Base-by-base conservation (phyloP, 2,888 invertebrate species). In the Exocentrus adspersus region DNA sequence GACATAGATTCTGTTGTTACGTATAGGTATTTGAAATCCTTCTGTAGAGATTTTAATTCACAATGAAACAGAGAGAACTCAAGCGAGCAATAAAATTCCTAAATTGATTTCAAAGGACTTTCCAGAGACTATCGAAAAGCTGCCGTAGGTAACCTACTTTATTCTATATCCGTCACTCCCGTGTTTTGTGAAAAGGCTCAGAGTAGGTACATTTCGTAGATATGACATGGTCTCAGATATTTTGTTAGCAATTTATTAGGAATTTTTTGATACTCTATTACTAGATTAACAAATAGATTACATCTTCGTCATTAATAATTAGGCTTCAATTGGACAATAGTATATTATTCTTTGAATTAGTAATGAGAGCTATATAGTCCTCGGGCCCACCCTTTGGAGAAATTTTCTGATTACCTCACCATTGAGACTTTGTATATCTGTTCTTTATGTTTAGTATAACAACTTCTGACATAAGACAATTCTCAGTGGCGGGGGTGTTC, bases 241-340 rank as follows among this genome's bases (percentile, higher is more conserved):
- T 62, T 67, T 64, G 57, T 57, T 62, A 62, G 57, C 67, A 65
- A 64, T 67, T 65, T 60, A 48, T 48, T 41, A 41, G 62, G 59
- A 64, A 59, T 59, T 37, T 53, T 67, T 64, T 67, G 67, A 67
- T 51, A 61, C 12, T n/a, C 24, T 24, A 20, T 46, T 46, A 20
- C 6, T 14, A 9, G 24, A 24, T 21, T 24, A 24, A 21, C 46
- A n/a, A n/a, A n/a, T n/a, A n/a, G n/a, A n/a, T n/a, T 7, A 24
- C 24, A 7, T 24, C 24, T 24, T 24, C 24, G 24, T 24, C 24
- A 24, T 7, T 24, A n/a, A n/a, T 24, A 24, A 24, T 7, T 24
- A 7, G 12, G n/a, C n/a, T n/a, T n/a, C n/a, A n/a, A n/a, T n/a
- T n/a, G n/a, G n/a, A n/a, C n/a, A n/a, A n/a, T n/a, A n/a, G n/a